These are phyloP conservation scores for Atta colombica DNA, from an alignment of 1,140 invertebrate genomes.

Conservation along the genomic window DNA sequence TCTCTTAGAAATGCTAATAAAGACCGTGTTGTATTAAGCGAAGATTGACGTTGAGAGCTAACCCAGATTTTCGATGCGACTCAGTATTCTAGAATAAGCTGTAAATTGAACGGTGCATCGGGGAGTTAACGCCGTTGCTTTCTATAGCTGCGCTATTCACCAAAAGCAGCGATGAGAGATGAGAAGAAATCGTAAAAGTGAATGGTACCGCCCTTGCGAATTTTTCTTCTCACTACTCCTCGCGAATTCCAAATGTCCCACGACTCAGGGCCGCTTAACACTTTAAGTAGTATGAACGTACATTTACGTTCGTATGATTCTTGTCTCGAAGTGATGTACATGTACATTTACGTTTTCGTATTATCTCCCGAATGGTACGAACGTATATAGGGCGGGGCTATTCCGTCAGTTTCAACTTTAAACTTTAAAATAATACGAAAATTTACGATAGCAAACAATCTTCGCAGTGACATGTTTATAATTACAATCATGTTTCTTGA, in stretches of 20 bases:
- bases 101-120: constrained; percentile 24
- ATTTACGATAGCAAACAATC: no score
- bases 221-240: constrained; percentile 4
- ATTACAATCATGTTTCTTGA: no score
- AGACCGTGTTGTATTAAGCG: neutral
- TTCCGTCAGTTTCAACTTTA: no score
- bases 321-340: no score
- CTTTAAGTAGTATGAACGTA: no score
- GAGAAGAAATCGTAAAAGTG: neutral
- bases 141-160: constrained; percentile 4
- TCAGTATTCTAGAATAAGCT: constrained; percentile 33
- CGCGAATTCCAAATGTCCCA: constrained; percentile 25
- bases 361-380: no score
- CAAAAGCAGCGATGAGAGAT: constrained; percentile 5
- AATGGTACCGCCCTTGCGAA: neutral
- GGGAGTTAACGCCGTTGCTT: neutral
- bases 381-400: no score
- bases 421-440: no score
- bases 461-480: no score
- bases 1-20: neutral
- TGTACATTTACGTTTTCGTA: no score
- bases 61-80: constrained; percentile 39
- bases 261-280: neutral
- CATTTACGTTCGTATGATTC: no score
- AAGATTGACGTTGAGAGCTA: constrained; percentile 22